Evolutionary conservation across 2,797 vertebrate genomes (phyloP).

Genomic region (Phataginus tetradactyla): DNA sequence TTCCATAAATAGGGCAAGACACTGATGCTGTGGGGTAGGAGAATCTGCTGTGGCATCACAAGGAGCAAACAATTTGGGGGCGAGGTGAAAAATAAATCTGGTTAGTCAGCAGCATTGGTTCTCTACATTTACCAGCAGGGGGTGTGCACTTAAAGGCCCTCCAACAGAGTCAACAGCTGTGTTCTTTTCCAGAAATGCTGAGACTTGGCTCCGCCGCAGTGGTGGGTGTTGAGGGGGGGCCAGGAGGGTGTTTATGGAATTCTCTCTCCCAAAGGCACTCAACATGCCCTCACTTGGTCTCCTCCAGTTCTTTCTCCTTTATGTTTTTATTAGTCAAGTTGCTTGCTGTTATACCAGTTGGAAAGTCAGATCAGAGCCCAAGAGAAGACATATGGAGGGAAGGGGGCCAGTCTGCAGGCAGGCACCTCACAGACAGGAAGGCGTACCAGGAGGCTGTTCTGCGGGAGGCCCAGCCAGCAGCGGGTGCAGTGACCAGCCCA

Average conservation of each 20-base stretch:
- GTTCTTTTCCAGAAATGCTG: slow-evolving; percentile 18
- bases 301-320: not conserved
- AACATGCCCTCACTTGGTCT: not conserved
- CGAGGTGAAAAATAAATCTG: not conserved
- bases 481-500: not conserved
- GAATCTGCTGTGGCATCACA: not conserved
- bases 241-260: not conserved
- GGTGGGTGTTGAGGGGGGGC: not conserved
- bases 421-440: rapidly evolving
- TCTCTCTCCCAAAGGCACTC: not conserved
- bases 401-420: not conserved
- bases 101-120: not conserved
- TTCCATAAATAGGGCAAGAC: not conserved
- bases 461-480: rapidly evolving
- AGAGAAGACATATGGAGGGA: not conserved
- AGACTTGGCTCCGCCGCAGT: not conserved
- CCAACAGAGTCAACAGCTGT: not conserved
- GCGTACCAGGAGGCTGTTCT: rapidly evolving
- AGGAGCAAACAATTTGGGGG: not conserved
- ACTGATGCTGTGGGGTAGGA: not conserved
- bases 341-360: not conserved
- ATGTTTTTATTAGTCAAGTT: not conserved
- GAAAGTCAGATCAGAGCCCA: not conserved
- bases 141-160: not conserved
- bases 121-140: not conserved